Evolutionary conservation across 2,113 vertebrate genomes (phyloP).

Genomic region (Pseudois nayaur): DNA sequence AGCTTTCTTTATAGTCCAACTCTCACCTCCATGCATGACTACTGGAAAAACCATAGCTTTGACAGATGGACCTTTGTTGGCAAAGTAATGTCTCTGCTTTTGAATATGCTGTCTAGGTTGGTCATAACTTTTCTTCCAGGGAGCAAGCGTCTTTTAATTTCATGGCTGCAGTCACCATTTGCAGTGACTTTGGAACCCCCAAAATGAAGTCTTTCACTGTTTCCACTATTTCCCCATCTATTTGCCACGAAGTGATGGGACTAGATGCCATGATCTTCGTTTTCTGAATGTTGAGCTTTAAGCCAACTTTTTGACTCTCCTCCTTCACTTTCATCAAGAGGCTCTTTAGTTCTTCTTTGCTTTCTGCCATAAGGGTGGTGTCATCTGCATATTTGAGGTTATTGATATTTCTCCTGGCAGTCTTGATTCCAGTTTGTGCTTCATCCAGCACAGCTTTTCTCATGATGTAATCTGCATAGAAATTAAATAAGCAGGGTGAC

Average conservation of each 20-base stretch:
- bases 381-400: not conserved
- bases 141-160: not conserved
- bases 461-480: not conserved
- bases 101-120: not conserved
- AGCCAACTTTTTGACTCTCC: not conserved
- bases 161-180: not conserved
- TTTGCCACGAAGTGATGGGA: not conserved
- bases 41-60: not conserved
- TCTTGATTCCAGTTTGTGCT: not conserved
- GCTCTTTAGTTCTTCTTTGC: not conserved
- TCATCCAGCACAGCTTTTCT: not conserved
- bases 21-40: not conserved
- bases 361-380: not conserved
- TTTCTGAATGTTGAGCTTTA: not conserved
- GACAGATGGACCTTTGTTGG: not conserved
- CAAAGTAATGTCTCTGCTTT: not conserved
- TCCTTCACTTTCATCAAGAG: not conserved
- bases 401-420: not conserved
- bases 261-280: not conserved
- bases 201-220: not conserved
- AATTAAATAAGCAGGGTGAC: not conserved
- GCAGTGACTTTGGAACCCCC: not conserved
- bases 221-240: not conserved
- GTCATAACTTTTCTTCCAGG: not conserved
- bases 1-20: not conserved